These are phyloP conservation scores for Cichladusa arquata DNA, from an alignment of 2,113 vertebrate species.

Conservation along the genomic window DNA sequence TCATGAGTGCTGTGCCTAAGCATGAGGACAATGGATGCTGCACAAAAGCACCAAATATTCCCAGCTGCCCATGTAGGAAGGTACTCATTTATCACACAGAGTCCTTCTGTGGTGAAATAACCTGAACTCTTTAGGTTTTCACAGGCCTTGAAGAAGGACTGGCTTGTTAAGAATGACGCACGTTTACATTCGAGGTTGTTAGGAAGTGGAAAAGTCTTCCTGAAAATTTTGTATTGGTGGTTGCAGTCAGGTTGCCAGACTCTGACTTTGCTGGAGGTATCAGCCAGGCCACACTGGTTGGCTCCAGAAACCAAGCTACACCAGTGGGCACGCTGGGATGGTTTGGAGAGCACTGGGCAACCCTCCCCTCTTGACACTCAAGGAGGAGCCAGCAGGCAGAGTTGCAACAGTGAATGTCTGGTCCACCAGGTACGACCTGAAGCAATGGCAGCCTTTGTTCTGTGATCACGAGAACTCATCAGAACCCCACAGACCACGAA, in stretches of 20 bases:
- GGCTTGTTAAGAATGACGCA: accelerated
- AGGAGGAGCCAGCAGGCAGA: background rate
- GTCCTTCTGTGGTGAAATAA: background rate
- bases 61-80: background rate
- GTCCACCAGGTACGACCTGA: background rate
- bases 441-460: background rate
- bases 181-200: background rate
- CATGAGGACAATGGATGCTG: background rate
- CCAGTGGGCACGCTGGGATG: background rate
- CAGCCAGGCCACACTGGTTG: background rate
- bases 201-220: background rate
- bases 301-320: background rate
- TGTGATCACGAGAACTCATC: accelerated
- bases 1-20: background rate
- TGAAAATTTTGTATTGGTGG: background rate
- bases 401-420: accelerated
- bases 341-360: background rate
- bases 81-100: accelerated
- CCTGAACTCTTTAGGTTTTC: background rate
- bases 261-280: background rate
- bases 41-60: background rate
- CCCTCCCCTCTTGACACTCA: accelerated
- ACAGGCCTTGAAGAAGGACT: background rate
- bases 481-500: background rate
- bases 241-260: background rate